Evolutionary conservation across 2,113 vertebrate species (phyloP), one percentile per base, ranked within the genome.

Genomic region (Mustelus asterias): DNA sequence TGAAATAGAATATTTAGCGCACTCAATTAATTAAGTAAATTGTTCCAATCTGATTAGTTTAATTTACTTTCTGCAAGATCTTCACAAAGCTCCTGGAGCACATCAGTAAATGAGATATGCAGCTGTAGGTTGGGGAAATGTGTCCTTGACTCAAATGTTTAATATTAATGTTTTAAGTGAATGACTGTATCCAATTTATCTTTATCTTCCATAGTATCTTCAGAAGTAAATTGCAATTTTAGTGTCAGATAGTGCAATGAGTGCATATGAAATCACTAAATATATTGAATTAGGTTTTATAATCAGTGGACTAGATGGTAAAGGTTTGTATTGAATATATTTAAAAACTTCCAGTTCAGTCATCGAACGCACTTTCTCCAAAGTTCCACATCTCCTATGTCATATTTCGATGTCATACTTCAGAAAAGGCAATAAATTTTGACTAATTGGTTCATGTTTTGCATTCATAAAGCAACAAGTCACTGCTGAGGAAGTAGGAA

Each of bases 21-120:
- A 70, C 41, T 95, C 24, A 54, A 72, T 95, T 95, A 95, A 95
- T 70, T 95, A 95, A 70, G 69, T 95, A 95, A 95, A 95, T 76
- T 72, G 67, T 95, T 95, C 69, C 2, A 54, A 24, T 95, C 44
- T 72, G 69, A 95, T 72, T 72, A 95, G 41, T 72, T 54, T 76
- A 72, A 95, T 72, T 95, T 44, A 95, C 65, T 95, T 72, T 72
- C 16, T 48, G 69, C 94, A 29, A 14, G 67, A 72, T 70, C 24
- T 72, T 69, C 44, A 95, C 20, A 48, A 48, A 54, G 26, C 24
- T 95, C 94, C 67, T 95, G 69, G 24, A 76, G 94, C 67, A 54
- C 48, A 95, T 54, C 41, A 95, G 94, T 95, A 76, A 95, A 72
- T 95, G 94, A 18, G 41, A 54, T 16, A 72, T 72, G 41, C 41